Evolutionary conservation across 1,140 invertebrate genomes (phyloP).

Genomic region (Pentalonia nigronervosa): DNA sequence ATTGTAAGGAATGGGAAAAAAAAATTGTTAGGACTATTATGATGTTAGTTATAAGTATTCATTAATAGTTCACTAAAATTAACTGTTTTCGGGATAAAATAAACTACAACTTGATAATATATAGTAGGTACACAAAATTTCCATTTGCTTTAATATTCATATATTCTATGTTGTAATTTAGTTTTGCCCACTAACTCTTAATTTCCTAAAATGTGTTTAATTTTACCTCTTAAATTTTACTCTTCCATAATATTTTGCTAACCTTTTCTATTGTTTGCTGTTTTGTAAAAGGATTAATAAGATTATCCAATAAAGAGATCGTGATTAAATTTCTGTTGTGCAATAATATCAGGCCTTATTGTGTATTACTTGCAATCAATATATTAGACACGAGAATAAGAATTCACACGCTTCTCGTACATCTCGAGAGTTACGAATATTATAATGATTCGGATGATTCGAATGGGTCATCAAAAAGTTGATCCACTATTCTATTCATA

Average conservation of each 20-base stretch:
- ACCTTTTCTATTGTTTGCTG: not conserved
- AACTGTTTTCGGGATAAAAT: not conserved
- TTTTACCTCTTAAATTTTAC: not conserved
- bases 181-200: not conserved
- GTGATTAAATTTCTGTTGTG: not conserved
- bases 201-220: not conserved
- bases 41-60: not conserved
- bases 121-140: not conserved
- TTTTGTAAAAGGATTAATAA: not conserved
- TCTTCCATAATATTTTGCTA: not conserved
- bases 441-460: not conserved
- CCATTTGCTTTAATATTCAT: not conserved
- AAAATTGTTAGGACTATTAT: not conserved
- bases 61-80: not conserved
- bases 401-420: not conserved
- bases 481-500: too few species aligned
- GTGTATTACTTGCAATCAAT: not conserved
- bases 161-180: not conserved
- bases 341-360: not conserved
- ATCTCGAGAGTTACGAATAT: not conserved
- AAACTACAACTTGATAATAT: not conserved
- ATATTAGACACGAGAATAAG: not conserved
- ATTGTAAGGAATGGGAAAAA: not conserved
- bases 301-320: not conserved
- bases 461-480: not conserved